Percentiles rank a stretch among this genome's conserved stretches.
Evolutionary conservation across 2,113 vertebrate genomes (phyloP).

Genomic region (Erythrolamprus reginae): DNA sequence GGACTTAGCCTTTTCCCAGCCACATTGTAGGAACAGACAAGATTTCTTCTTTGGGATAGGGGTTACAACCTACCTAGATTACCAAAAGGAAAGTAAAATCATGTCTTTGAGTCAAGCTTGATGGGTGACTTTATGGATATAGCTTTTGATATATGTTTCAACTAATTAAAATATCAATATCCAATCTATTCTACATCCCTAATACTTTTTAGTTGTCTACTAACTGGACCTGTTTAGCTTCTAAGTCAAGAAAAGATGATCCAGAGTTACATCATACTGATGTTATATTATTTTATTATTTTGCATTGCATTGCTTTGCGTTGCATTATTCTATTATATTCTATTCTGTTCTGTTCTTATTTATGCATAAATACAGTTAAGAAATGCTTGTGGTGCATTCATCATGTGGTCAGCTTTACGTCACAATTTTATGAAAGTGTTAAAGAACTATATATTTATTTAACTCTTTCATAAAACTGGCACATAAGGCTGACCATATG

Average conservation of each 20-base stretch:
- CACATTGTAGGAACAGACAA: neutral
- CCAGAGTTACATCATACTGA: neutral
- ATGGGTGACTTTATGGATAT: neutral
- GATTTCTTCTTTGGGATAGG: neutral
- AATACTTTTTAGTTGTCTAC: neutral
- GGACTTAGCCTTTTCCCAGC: neutral
- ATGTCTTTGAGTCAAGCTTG: neutral
- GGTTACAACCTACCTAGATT: neutral
- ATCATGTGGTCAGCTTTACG: neutral
- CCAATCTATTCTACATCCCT: neutral
- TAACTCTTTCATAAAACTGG: neutral
- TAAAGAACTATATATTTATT: no score
- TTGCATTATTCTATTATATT: neutral
- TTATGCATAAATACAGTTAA: neutral
- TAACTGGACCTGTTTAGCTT: neutral
- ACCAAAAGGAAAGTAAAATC: neutral
- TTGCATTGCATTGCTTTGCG: neutral
- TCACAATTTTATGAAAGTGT: neutral
- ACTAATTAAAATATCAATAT: neutral
- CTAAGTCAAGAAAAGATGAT: neutral
- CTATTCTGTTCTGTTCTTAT: neutral
- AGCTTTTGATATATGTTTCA: neutral
- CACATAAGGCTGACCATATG: neutral
- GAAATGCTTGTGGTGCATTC: neutral
- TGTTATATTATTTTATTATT: neutral